These are phyloP conservation scores for Cuculus canorus DNA, from an alignment of 2,797 vertebrate genomes.

Conservation along the genomic window DNA sequence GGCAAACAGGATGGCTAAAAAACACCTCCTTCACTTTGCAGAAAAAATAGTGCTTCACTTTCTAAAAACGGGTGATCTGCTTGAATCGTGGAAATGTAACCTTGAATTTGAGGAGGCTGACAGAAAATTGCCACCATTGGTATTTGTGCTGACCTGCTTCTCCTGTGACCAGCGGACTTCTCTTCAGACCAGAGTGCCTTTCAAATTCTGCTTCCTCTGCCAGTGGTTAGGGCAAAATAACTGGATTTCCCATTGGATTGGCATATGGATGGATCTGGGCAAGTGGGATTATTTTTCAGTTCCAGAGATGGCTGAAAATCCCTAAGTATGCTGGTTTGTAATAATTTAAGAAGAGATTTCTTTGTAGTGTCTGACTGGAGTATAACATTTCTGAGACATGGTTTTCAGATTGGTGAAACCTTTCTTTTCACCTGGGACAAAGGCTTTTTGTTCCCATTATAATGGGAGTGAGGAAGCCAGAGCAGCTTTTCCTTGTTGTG, in stretches of 20 bases:
- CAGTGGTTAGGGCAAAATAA: background rate
- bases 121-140: background rate
- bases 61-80: background rate
- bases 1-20: no score
- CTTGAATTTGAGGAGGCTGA: background rate
- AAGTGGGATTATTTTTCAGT: background rate
- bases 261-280: background rate
- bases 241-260: background rate
- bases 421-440: background rate
- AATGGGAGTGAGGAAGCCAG: background rate
- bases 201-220: background rate
- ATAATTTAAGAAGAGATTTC: background rate
- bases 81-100: background rate
- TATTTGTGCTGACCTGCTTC: background rate
- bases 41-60: no score
- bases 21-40: no score
- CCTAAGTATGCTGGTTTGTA: accelerated
- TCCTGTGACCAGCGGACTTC: background rate
- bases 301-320: background rate
- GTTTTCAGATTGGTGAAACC: background rate
- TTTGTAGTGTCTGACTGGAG: background rate
- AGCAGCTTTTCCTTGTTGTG: accelerated
- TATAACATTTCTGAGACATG: background rate
- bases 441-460: background rate
- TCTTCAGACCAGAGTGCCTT: background rate